These are phyloP conservation scores for Oxycera nigricornis DNA, from an alignment of 2,888 invertebrate species.

Conservation along the genomic window DNA sequence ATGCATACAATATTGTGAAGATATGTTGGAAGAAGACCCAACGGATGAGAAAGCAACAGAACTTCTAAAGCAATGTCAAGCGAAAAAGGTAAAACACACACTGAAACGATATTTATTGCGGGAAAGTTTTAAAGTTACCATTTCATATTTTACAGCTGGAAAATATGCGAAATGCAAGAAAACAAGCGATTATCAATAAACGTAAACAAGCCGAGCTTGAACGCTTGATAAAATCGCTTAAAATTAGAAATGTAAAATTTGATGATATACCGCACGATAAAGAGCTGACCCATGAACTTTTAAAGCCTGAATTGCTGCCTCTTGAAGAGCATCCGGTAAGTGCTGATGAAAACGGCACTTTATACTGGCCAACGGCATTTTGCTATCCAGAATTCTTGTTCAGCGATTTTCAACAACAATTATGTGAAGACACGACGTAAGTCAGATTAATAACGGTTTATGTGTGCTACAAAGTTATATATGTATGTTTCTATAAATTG, in stretches of 20 bases:
- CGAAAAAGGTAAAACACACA: slow-evolving; percentile 54
- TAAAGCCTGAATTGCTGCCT: slow-evolving; percentile 72
- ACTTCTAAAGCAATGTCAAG: slow-evolving; percentile 65
- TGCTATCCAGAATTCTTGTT: slow-evolving; percentile 87
- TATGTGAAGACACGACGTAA: slow-evolving; percentile 75
- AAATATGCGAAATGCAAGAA: slow-evolving; percentile 61
- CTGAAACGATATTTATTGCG: background rate
- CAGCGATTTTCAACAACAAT: slow-evolving; percentile 85
- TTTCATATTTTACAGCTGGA: slow-evolving; percentile 50
- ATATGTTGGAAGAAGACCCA: slow-evolving; percentile 67
- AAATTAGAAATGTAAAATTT: slow-evolving; percentile 65
- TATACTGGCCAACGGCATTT: slow-evolving; percentile 89
- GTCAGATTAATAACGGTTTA: slow-evolving; percentile 47
- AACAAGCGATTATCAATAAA: slow-evolving; percentile 67
- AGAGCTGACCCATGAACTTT: slow-evolving; percentile 62
- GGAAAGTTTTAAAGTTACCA: background rate
- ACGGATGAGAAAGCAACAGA: slow-evolving; percentile 66
- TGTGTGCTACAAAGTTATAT: no score
- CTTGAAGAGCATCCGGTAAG: slow-evolving; percentile 71
- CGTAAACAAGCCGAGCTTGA: slow-evolving; percentile 60
- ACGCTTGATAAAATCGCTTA: slow-evolving; percentile 62
- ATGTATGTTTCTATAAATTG: slow-evolving; percentile 36
- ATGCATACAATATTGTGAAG: slow-evolving; percentile 76
- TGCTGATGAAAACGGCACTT: slow-evolving; percentile 64
- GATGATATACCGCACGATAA: slow-evolving; percentile 63